Conservation (phyloP, 2,113 vertebrate genomes). For the Nesogale talazaci region DNA sequence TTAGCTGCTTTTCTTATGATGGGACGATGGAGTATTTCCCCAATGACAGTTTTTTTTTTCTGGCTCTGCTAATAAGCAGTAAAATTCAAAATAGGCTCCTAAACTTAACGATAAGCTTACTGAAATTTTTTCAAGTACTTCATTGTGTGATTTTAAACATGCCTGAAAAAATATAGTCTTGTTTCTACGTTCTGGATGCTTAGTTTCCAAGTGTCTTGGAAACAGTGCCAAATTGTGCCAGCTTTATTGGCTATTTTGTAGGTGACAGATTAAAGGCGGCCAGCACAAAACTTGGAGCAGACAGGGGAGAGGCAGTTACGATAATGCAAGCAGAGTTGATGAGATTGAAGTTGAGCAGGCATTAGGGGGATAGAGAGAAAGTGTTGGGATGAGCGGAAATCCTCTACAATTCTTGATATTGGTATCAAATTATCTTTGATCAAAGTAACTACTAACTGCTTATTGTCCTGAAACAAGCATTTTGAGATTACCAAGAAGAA, state of each 20-base stretch:
- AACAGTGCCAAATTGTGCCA: background rate
- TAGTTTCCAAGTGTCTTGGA: slow-evolving; percentile 46
- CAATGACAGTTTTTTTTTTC: slow-evolving; percentile 13
- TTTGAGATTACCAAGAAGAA: background rate
- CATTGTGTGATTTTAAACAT: background rate
- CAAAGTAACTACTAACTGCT: background rate
- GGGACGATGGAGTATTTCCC: slow-evolving; percentile 59
- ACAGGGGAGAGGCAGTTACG: too few species aligned
- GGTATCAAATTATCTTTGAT: background rate
- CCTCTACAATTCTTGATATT: background rate
- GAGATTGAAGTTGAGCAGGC: background rate
- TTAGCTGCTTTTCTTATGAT: slow-evolving; percentile 29
- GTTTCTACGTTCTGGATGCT: background rate
- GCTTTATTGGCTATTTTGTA: background rate
- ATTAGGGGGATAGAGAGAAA: background rate
- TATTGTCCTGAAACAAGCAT: background rate
- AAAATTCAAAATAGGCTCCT: slow-evolving; percentile 57
- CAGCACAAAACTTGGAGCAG: background rate
- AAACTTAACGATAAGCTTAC: slow-evolving; percentile 39
- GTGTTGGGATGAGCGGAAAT: background rate
- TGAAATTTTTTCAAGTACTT: slow-evolving; percentile 31
- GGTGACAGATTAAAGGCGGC: background rate
- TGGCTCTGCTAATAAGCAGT: slow-evolving; percentile 57
- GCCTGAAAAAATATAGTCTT: background rate
- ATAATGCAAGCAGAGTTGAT: background rate